Evolutionary conservation across 2,113 vertebrate species (phyloP).

Genomic region (Ivindomyrus marchei): DNA sequence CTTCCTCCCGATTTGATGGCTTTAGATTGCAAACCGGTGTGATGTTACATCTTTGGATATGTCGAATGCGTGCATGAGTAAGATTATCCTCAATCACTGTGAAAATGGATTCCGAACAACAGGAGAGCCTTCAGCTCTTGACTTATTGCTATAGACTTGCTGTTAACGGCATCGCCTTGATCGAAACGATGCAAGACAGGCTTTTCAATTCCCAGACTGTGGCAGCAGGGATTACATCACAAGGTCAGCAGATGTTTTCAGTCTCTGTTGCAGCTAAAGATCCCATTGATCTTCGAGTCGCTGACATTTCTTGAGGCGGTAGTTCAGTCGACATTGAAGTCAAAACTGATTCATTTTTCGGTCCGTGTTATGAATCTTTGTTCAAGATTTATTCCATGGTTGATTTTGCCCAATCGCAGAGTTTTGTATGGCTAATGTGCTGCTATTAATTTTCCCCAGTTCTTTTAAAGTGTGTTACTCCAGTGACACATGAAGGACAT

Average conservation of each 20-base stretch:
- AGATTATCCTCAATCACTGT: neutral
- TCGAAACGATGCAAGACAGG: neutral
- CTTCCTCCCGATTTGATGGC: neutral
- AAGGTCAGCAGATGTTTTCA: neutral
- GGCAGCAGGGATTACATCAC: neutral
- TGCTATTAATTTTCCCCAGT: neutral
- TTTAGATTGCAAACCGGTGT: neutral
- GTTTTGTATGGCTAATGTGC: neutral
- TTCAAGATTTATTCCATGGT: neutral
- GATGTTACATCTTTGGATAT: neutral
- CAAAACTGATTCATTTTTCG: neutral
- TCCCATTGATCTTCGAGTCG: neutral
- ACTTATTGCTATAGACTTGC: neutral
- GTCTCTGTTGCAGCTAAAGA: neutral
- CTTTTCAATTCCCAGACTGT: neutral
- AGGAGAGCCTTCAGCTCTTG: neutral
- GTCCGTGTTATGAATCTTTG: neutral
- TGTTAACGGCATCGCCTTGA: neutral
- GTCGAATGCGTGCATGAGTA: neutral
- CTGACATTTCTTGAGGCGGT: neutral
- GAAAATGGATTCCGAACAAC: neutral
- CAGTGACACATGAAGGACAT: neutral
- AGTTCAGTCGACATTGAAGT: neutral
- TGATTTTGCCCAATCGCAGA: neutral
- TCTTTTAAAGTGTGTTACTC: neutral